Evolutionary conservation across 2,888 invertebrate species (phyloP), one percentile per base, ranked within the genome.

Genomic region (Machimus rusticus): DNA sequence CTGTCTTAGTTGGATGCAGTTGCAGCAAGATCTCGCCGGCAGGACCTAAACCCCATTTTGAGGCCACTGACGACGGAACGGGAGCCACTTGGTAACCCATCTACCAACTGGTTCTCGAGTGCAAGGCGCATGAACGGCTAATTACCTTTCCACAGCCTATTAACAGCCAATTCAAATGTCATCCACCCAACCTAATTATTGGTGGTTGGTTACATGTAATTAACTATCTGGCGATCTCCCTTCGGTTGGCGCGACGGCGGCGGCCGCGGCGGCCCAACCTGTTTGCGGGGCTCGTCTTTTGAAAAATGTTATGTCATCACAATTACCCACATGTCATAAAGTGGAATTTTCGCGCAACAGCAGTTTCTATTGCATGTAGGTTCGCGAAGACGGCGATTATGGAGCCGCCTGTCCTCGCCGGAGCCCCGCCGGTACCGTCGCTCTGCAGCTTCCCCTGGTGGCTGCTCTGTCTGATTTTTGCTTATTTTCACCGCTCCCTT

Each of bases 131-230:
- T 37, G 76, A 76, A 76, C 34, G 76, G 76, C 76, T 76, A 76
- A 76, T 76, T 76, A 76, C 9, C 76, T 76, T 37, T 76, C 76
- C 37, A 37, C 37, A 76, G 76, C 76, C 76, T 76, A 37, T 76
- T 76, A 76, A 76, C 76, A 76, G 76, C 37, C 76, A 76, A 37
- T 76, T 76, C 76, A 76, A 37, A 76, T 76, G 37, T 76, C 37
- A 76, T 76, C 76, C 37, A 76, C 76, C 76, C 66, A 76, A 76
- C 37, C 76, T 76, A 76, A 76, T 76, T 76, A 76, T 76, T 76
- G 28, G 66, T 66, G 66, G 76, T 37, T 76, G 37, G 76, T 76
- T 76, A 76, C 76, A 16, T 76, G 76, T n/a, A 76, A 76, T 76
- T 76, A 76, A 76, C 76, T 76, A 76, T 76, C 76, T 76, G 16